Percentiles rank a stretch among this genome's conserved stretches.
These are phyloP conservation scores for Plemyria rubiginata DNA, from an alignment of 2,888 invertebrate genomes.

Conservation along the genomic window DNA sequence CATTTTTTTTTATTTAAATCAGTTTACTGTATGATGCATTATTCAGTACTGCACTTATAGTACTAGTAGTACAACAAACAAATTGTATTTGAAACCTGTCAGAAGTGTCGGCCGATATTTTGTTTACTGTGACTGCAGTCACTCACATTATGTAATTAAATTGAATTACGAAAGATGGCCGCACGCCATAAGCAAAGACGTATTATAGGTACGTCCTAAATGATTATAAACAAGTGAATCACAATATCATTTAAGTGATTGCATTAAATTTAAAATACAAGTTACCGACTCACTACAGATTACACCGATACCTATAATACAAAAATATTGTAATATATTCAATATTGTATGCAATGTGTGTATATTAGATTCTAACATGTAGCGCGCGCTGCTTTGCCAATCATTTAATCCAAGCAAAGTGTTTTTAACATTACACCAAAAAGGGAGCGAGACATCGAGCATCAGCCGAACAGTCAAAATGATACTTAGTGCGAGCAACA, in stretches of 20 bases:
- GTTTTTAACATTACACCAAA: slow-evolving; percentile 34
- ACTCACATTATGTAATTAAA: slow-evolving; percentile 25
- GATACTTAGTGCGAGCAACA: slow-evolving; percentile 15
- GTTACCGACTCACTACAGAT: slow-evolving; percentile 77
- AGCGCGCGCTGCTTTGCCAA: slow-evolving; percentile 74
- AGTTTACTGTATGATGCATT: neutral
- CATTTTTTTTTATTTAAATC: neutral
- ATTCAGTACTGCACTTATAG: too few relatives aligned
- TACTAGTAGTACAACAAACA: too few relatives aligned
- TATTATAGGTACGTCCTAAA: slow-evolving; percentile 56
- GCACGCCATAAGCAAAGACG: slow-evolving; percentile 76
- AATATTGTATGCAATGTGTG: slow-evolving; percentile 74
- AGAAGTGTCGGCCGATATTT: slow-evolving; percentile 12
- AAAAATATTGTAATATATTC: slow-evolving; percentile 78
- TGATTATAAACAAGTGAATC: slow-evolving; percentile 60
- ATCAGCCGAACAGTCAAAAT: slow-evolving; percentile 19
- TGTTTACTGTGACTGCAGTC: slow-evolving; percentile 18
- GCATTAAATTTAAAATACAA: slow-evolving; percentile 65
- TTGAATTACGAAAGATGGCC: slow-evolving; percentile 61
- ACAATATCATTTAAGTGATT: slow-evolving; percentile 65
- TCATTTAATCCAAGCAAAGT: slow-evolving; percentile 32
- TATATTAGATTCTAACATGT: slow-evolving; percentile 67
- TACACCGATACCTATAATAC: slow-evolving; percentile 81
- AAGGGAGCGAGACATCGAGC: slow-evolving; percentile 25
- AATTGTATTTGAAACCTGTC: too few relatives aligned